These are phyloP conservation scores for Oceanodroma tethys DNA, from an alignment of 2,113 vertebrate genomes.

Conservation along the genomic window DNA sequence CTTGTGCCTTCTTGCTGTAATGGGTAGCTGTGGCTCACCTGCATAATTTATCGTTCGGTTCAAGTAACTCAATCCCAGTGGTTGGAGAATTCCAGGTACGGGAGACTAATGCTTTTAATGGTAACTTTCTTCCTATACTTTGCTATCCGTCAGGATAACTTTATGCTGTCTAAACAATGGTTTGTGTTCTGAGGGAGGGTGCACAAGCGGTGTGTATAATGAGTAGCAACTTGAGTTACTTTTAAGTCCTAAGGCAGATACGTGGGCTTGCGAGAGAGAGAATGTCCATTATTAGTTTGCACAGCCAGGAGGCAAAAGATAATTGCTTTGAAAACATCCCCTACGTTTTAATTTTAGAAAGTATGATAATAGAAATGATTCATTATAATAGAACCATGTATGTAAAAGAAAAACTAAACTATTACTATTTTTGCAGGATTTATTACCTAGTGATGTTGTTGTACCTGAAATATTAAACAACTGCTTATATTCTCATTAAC, in stretches of 20 bases:
- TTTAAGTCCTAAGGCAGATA: background rate
- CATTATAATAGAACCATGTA: background rate
- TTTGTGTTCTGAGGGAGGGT: background rate
- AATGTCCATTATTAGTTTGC: background rate
- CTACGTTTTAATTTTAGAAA: background rate
- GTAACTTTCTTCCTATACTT: background rate
- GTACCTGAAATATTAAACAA: background rate
- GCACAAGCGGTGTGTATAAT: rapidly evolving
- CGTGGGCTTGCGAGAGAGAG: background rate
- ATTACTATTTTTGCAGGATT: background rate
- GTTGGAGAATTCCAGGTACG: background rate
- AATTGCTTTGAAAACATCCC: background rate
- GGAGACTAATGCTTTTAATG: background rate
- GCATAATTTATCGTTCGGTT: background rate
- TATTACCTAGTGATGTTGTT: background rate
- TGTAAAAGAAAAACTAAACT: background rate
- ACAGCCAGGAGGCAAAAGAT: background rate
- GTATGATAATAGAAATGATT: background rate
- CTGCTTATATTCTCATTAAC: background rate
- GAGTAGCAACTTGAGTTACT: background rate
- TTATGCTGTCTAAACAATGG: background rate
- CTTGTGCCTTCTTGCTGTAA: background rate
- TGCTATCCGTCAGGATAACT: background rate
- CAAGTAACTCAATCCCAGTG: background rate
- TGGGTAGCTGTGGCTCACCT: background rate